Conservation (phyloP, 1,140 invertebrate species). For the Armadillidium nasatum region DNA sequence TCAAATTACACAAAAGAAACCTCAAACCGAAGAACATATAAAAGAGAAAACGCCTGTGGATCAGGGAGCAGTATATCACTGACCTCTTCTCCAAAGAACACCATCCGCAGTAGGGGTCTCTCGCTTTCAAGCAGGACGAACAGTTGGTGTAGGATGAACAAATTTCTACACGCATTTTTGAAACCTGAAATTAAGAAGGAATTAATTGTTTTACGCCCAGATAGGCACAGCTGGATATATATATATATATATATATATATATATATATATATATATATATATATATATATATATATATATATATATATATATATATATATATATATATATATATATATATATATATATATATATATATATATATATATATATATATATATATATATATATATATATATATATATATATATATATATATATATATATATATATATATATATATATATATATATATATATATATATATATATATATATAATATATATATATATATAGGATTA, state of each 20-base stretch:
- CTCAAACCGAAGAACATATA: no score
- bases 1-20: no score
- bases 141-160: constrained; percentile 86
- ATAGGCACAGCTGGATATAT: not conserved
- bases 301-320: no score
- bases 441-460: not conserved
- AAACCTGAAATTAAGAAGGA: constrained; percentile 59
- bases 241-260: not conserved
- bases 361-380: no score
- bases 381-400: not conserved
- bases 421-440: constrained; percentile 18
- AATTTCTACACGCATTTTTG: constrained; percentile 83
- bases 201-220: not conserved
- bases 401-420: constrained; percentile 8
- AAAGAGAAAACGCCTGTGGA: no score
- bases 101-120: constrained; percentile 97
- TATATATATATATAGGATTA: not conserved
- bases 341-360: not conserved
- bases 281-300: constrained; percentile 1
- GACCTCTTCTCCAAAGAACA: constrained; percentile 89
- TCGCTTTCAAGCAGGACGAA: constrained; percentile 78
- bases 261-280: constrained; percentile 11
- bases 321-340: no score
- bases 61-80: not conserved
- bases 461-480: not conserved